Evolutionary conservation across 2,888 invertebrate genomes (phyloP).

Genomic region (Synanthedon formicaeformis): DNA sequence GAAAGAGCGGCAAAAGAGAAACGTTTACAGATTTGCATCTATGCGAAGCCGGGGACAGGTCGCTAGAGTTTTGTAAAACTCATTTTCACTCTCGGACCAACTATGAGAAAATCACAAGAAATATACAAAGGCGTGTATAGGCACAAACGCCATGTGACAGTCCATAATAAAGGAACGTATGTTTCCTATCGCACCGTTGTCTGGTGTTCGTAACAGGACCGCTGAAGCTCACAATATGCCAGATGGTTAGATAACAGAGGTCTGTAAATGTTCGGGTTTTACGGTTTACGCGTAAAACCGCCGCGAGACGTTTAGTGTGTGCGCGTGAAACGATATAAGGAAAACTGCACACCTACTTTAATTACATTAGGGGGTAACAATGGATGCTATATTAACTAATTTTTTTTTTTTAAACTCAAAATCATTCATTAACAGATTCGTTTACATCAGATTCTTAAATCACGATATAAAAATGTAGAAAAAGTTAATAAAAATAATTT

Average conservation of each 20-base stretch:
- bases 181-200: conserved; percentile 18
- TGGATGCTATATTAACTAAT: too few species aligned
- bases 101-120: too few species aligned
- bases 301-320: conserved; percentile 11
- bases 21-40: too few species aligned
- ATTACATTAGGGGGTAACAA: too few species aligned
- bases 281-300: conserved; percentile 31
- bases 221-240: conserved; percentile 61
- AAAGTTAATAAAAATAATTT: too few species aligned
- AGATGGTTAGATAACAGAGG: conserved; percentile 58
- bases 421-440: too few species aligned
- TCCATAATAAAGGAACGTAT: conserved; percentile 21
- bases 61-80: not conserved
- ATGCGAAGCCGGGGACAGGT: too few species aligned
- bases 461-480: too few species aligned
- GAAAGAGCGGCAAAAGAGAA: too few species aligned
- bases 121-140: too few species aligned
- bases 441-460: too few species aligned
- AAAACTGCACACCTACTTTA: not conserved
- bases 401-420: too few species aligned
- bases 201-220: conserved; percentile 43
- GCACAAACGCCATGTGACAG: conserved; percentile 4
- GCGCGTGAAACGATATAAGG: conserved; percentile 8
- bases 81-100: not conserved
- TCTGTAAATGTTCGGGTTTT: conserved; percentile 49